Evolutionary conservation across 1,140 invertebrate genomes (phyloP).

Genomic region (Geopemphigus sp.): DNA sequence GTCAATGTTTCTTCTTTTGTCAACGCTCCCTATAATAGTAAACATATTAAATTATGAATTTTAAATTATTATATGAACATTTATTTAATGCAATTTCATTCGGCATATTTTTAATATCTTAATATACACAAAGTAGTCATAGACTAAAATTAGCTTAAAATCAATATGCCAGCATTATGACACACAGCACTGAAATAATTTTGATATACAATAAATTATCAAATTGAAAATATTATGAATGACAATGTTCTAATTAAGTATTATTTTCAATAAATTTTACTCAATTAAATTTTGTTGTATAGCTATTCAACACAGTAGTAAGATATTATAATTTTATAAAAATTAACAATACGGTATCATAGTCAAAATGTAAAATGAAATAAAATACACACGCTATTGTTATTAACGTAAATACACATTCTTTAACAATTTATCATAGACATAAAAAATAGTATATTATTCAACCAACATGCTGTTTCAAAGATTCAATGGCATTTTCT

Average conservation of each 20-base stretch:
- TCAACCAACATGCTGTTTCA: slow-evolving; percentile 80
- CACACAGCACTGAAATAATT: too few species aligned
- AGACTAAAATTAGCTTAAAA: too few species aligned
- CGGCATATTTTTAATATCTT: too few species aligned
- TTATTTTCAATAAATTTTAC: neutral
- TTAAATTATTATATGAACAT: slow-evolving; percentile 38
- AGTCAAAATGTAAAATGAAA: neutral
- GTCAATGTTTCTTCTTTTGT: slow-evolving; percentile 84
- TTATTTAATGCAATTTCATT: too few species aligned
- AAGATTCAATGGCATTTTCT: slow-evolving; percentile 79
- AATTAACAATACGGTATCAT: neutral
- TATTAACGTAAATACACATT: neutral
- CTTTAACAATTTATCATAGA: neutral
- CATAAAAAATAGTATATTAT: neutral
- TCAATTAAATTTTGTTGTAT: neutral
- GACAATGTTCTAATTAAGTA: neutral
- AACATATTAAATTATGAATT: slow-evolving; percentile 26
- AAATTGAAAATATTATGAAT: slow-evolving; percentile 16
- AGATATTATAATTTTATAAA: neutral
- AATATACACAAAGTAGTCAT: too few species aligned
- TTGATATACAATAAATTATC: slow-evolving; percentile 1
- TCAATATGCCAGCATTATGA: too few species aligned
- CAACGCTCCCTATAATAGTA: slow-evolving; percentile 70
- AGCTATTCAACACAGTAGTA: neutral
- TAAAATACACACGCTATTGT: neutral